Conservation (phyloP, 2,797 vertebrate genomes). For the Parotocinclus haroldoi region DNA sequence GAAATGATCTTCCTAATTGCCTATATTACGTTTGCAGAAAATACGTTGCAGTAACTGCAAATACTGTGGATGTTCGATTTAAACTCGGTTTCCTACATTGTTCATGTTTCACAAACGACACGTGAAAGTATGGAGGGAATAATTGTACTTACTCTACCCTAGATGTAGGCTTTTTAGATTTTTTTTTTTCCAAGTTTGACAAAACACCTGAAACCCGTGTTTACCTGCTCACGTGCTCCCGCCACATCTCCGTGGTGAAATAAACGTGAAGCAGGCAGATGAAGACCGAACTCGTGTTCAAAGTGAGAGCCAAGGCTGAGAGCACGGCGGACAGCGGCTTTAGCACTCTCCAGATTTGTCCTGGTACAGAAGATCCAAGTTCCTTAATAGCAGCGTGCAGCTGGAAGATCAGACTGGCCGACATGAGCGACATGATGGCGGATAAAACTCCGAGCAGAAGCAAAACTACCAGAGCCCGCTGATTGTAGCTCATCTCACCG, state of each 20-base stretch:
- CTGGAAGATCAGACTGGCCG: slow-evolving; percentile 84
- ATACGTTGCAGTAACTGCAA: no score
- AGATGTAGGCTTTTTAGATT: no score
- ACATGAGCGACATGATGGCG: slow-evolving; percentile 80
- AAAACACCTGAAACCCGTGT: background rate
- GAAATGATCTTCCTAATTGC: no score
- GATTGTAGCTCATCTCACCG: slow-evolving; percentile 73
- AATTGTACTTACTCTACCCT: no score
- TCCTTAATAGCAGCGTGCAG: slow-evolving; percentile 71
- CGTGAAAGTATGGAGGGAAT: no score
- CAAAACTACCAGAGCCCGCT: slow-evolving; percentile 73
- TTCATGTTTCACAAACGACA: no score
- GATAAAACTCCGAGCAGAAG: slow-evolving; percentile 75
- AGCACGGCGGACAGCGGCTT: slow-evolving; percentile 78
- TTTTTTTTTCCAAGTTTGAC: no score
- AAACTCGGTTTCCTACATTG: no score
- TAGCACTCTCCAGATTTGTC: slow-evolving; percentile 65
- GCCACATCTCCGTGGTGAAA: slow-evolving; percentile 77
- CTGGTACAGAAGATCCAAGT: slow-evolving; percentile 56
- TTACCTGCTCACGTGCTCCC: slow-evolving; percentile 77
- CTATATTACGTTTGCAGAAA: no score
- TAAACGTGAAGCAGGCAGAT: slow-evolving; percentile 86
- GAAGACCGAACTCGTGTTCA: slow-evolving; percentile 77
- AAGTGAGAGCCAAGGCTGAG: slow-evolving; percentile 77
- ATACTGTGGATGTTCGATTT: no score